Percentiles rank a stretch among this genome's conserved stretches.
These are phyloP conservation scores for Branchellion lobata DNA, from an alignment of 2,888 invertebrate genomes.

Conservation along the genomic window DNA sequence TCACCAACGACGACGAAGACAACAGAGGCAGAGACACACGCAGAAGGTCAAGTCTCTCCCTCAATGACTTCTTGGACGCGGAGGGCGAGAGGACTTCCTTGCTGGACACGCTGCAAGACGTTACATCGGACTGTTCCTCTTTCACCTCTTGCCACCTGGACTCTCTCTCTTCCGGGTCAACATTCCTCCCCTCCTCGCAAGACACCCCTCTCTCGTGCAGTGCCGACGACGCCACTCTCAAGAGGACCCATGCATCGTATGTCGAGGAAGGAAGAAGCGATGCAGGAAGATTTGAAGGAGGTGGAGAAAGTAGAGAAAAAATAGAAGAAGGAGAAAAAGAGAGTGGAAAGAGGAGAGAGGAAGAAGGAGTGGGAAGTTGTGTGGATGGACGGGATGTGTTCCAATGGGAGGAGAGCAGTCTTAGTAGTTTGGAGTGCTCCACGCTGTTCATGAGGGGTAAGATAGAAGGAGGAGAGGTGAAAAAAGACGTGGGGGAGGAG, in stretches of 20 bases:
- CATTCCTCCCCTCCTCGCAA: too few relatives aligned
- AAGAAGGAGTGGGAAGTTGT: not conserved
- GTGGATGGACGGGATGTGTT: not conserved
- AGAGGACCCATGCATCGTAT: not conserved
- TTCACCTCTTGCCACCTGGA: not conserved
- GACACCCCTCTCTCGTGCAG: too few relatives aligned
- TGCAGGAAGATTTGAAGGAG: not conserved
- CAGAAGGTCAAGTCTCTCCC: conserved; percentile 34
- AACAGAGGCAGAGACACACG: not conserved
- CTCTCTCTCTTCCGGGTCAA: not conserved
- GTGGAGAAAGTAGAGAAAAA: too few relatives aligned
- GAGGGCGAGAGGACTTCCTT: too few relatives aligned
- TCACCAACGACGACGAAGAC: not conserved
- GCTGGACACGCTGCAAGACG: not conserved
- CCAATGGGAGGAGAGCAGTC: conserved; percentile 1
- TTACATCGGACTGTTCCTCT: not conserved
- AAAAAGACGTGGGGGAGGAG: too few relatives aligned
- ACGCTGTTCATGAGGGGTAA: not conserved
- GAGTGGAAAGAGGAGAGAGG: too few relatives aligned
- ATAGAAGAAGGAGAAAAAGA: too few relatives aligned
- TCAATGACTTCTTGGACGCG: conserved; percentile 36
- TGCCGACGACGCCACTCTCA: too few relatives aligned
- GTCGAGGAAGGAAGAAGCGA: not conserved
- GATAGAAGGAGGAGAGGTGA: not conserved
- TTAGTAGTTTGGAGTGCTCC: conserved; percentile 4